Evolutionary conservation across 2,888 invertebrate species (phyloP).

Genomic region (Orthosia gracilis): DNA sequence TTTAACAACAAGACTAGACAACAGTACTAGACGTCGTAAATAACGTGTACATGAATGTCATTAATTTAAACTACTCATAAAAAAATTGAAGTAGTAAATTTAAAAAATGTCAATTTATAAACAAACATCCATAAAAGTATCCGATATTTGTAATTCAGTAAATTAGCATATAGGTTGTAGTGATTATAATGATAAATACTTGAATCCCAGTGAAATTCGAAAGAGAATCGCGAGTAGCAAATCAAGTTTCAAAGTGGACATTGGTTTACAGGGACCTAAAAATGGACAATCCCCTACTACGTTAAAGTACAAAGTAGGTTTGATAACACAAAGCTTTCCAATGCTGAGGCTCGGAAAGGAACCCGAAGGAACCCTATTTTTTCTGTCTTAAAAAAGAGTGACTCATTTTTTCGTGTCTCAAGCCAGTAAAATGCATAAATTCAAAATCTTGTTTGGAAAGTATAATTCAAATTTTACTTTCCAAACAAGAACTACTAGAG

Average conservation of each 20-base stretch:
- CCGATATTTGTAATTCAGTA: too few species aligned
- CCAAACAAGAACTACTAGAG: too few species aligned
- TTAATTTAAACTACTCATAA: too few species aligned
- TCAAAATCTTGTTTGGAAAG: slow-evolving; percentile 12
- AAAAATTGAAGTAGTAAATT: too few species aligned
- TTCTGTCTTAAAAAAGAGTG: background rate
- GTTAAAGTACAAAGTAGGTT: background rate
- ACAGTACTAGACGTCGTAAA: too few species aligned
- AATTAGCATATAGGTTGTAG: too few species aligned
- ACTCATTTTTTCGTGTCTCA: background rate
- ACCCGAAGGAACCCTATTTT: background rate
- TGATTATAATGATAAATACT: too few species aligned
- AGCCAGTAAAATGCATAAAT: background rate
- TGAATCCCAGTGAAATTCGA: slow-evolving; percentile 1
- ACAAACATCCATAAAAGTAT: too few species aligned
- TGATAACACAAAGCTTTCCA: background rate
- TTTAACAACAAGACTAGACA: too few species aligned
- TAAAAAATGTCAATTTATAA: too few species aligned
- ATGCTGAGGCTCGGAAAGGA: background rate
- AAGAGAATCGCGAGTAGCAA: slow-evolving; percentile 11
- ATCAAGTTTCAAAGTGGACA: background rate
- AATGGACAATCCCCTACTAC: background rate
- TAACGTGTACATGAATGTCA: too few species aligned
- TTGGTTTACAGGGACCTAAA: background rate
- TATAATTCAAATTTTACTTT: slow-evolving; percentile 6